These are phyloP conservation scores for Polyommatus iphigenia DNA, from an alignment of 2,888 invertebrate species.

Conservation along the genomic window DNA sequence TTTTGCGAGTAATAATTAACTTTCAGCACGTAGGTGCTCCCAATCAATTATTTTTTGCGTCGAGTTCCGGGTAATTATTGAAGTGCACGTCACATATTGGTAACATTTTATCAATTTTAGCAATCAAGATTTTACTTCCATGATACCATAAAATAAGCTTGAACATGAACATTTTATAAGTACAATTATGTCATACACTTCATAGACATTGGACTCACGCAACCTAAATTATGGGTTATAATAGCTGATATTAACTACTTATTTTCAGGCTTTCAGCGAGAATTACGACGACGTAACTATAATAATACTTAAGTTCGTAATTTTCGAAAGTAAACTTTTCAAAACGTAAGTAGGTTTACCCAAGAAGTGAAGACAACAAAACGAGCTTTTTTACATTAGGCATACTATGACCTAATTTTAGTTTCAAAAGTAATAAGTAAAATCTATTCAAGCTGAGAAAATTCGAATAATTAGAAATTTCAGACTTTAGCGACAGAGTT, in stretches of 20 bases:
- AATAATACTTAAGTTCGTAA: not conserved
- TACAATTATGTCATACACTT: not conserved
- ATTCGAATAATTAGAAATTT: too few species aligned
- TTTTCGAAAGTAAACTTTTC: too few species aligned
- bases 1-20: not conserved
- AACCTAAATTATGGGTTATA: not conserved
- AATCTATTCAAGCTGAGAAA: too few species aligned
- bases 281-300: not conserved
- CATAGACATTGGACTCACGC: not conserved
- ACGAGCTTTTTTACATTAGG: too few species aligned
- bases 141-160: not conserved
- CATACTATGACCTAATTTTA: too few species aligned
- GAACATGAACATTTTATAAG: conserved; percentile 3
- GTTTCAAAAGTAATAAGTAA: too few species aligned
- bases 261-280: not conserved
- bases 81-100: not conserved
- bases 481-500: too few species aligned
- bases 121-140: not conserved
- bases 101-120: not conserved
- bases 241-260: not conserved
- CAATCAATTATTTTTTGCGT: conserved; percentile 9
- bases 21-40: not conserved
- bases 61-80: not conserved
- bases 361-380: too few species aligned
- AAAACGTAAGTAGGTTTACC: too few species aligned